Percentiles rank a stretch among this genome's conserved stretches.
These are phyloP conservation scores for Tapirus terrestris DNA, from an alignment of 2,113 vertebrate species.

Conservation along the genomic window DNA sequence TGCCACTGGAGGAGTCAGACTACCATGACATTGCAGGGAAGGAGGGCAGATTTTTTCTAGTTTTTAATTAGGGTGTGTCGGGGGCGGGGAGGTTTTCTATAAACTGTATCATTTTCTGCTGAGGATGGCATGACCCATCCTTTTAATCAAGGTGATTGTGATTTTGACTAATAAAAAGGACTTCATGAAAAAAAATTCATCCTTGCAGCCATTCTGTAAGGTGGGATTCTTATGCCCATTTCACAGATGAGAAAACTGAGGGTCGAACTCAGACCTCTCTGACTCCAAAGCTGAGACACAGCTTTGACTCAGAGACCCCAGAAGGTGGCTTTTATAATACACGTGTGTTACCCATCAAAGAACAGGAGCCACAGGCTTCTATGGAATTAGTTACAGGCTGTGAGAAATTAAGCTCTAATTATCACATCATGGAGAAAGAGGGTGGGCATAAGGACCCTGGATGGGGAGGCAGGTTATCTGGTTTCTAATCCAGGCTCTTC, in stretches of 20 bases:
- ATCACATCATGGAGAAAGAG: neutral
- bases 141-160: slow-evolving; percentile 83
- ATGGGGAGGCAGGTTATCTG: neutral
- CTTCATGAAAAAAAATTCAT: slow-evolving; percentile 69
- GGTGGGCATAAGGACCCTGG: neutral
- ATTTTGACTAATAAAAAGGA: slow-evolving; percentile 83
- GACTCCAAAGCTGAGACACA: neutral
- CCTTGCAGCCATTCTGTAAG: neutral
- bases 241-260: neutral
- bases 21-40: slow-evolving; percentile 47
- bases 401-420: neutral
- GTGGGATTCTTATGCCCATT: neutral
- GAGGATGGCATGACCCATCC: slow-evolving; percentile 75
- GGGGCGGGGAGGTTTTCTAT: slow-evolving; percentile 76
- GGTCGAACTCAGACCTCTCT: neutral
- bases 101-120: slow-evolving; percentile 80
- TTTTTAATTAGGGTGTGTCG: slow-evolving; percentile 74
- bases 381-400: neutral
- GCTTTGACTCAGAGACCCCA: neutral
- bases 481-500: neutral
- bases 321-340: neutral
- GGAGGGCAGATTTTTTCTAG: slow-evolving; percentile 78
- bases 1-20: slow-evolving; percentile 8
- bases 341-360: neutral
- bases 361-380: neutral